phyloP scores from a whole-genome alignment of 2,113 vertebrate species.

The Tor tambroides region DNA sequence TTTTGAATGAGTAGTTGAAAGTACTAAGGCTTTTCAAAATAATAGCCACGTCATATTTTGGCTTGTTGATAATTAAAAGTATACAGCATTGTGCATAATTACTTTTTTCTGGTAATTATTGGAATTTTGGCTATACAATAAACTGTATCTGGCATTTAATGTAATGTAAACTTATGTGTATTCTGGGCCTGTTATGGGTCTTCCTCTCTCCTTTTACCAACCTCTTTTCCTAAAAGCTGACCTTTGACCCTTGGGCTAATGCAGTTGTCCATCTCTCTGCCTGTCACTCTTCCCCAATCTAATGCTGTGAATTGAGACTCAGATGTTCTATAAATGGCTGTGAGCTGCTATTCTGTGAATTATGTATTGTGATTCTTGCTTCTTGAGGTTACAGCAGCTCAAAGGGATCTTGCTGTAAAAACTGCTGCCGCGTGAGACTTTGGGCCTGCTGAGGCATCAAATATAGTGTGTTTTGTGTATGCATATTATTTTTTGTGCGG shows the following conservation, averaged over 20 bases:
- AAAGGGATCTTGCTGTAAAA: not conserved
- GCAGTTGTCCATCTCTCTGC: not conserved
- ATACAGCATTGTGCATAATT: no score
- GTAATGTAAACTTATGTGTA: not conserved
- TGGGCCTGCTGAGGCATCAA: slow-evolving; percentile 11
- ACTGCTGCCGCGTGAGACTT: slow-evolving; percentile 2
- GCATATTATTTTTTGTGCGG: not conserved
- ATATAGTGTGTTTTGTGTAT: slow-evolving; percentile 14
- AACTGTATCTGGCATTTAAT: not conserved
- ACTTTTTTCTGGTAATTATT: not conserved
- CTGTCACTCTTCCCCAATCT: not conserved
- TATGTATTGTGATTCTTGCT: slow-evolving; percentile 18
- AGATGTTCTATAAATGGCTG: not conserved
- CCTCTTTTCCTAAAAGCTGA: not conserved
- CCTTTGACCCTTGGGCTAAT: not conserved
- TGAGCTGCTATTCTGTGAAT: slow-evolving; percentile 6
- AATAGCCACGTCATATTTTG: no score
- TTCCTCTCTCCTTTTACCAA: not conserved
- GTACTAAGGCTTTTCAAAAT: no score
- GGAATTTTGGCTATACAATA: not conserved
- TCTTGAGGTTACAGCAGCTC: slow-evolving; percentile 11
- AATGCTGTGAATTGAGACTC: slow-evolving; percentile 1
- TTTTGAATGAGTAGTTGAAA: no score
- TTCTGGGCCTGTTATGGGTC: no score
- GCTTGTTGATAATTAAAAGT: no score